Base-by-base conservation (phyloP, 2,888 invertebrate species). In the Hyposoter dolosus region DNA sequence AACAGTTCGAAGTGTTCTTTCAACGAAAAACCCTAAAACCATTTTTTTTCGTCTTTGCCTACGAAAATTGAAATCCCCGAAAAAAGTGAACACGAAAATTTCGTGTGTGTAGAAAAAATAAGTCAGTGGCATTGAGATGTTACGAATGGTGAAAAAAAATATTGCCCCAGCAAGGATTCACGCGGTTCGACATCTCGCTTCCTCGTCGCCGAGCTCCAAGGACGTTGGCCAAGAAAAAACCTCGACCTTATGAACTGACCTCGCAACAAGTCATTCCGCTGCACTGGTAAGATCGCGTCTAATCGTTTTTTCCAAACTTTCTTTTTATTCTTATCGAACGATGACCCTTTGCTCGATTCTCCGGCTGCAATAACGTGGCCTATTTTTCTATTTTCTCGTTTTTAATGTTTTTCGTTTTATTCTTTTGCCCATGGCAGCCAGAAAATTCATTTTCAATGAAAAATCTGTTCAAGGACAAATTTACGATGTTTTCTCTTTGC, bases 51-150 rank as follows among this genome's bases (percentile, higher is more conserved):
- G 12, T 12, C 9, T 60, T 60, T 60, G 0, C 15, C 12, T 10
- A 23, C 28, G 12, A 56, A 23, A 56, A 28, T 28, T 28, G 9
- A 60, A 60, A 35, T 3, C 5, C 23, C 28, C 15, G 6, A 15
- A 60, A 28, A 15, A 12, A 56, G 69, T 45, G 69, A 12, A n/a
- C 12, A 72, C 53, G 15, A 60, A 60, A 15, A 60, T 15, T 15
- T 15, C 15, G 28, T 60, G 60, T 23, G 60, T 28, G 15, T 60
- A 9, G 28, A 1, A 6, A 28, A n/a, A 15, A 47, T n/a, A 47
- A 32, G 43, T 63, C 28, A 35, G 68, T 65, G 65, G 32, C 76
- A 65, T 69, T 68, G 85, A 85, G 65, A 85, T 85, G 85, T 79
- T 79, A 53, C 65, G 63, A 85, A 79, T 79, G 50, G 45, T 79